These are phyloP conservation scores for Coenobita brevimanus DNA, from an alignment of 1,140 invertebrate genomes.

Conservation along the genomic window DNA sequence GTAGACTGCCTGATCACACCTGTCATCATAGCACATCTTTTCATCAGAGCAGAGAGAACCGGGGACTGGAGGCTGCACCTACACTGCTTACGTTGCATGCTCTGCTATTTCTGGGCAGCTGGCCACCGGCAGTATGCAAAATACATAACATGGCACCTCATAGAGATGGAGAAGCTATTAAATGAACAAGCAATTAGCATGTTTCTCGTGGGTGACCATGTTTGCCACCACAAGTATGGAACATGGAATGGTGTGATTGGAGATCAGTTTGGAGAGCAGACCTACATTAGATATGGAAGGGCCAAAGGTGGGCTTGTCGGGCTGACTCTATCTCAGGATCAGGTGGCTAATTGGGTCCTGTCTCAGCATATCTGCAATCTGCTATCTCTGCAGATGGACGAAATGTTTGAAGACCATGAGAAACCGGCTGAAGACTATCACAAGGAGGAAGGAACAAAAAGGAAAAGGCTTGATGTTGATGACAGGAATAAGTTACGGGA, in stretches of 20 bases:
- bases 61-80: background rate
- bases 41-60: background rate
- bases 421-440: background rate
- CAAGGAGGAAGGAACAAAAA: background rate
- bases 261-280: background rate
- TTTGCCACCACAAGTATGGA: background rate
- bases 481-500: background rate
- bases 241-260: background rate
- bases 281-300: slow-evolving; percentile 1
- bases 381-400: background rate
- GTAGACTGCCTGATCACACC: background rate
- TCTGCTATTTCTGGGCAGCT: background rate
- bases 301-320: slow-evolving; percentile 15
- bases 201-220: background rate
- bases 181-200: no score
- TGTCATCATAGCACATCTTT: background rate
- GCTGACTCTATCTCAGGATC: background rate
- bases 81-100: background rate
- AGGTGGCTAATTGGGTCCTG: background rate
- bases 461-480: background rate
- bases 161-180: no score
- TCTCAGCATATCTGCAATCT: slow-evolving; percentile 2
- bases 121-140: background rate
- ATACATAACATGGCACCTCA: background rate
- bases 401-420: background rate